Evolutionary conservation across 2,113 vertebrate species (phyloP).

Genomic region (Chaetodon auriga): DNA sequence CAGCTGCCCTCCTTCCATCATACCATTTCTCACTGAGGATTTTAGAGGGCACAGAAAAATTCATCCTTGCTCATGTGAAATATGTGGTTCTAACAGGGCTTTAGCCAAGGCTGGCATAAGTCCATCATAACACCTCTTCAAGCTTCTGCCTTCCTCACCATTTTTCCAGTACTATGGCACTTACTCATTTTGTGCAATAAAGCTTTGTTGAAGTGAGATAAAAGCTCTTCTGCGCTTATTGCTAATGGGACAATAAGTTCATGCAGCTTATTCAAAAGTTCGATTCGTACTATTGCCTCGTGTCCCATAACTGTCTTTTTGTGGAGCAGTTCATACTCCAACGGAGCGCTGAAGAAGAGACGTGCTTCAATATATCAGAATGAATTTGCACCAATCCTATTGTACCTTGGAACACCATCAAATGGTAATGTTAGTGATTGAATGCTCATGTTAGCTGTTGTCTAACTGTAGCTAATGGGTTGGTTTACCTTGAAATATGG

Average conservation of each 20-base stretch:
- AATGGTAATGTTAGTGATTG: too few relatives aligned
- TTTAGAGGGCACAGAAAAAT: neutral
- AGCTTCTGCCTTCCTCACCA: neutral
- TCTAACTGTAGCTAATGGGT: too few relatives aligned
- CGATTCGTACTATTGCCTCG: neutral
- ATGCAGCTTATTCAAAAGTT: neutral
- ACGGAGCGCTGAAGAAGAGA: neutral
- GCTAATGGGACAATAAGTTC: neutral
- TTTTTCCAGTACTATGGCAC: neutral
- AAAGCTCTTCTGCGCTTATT: neutral
- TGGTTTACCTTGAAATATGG: too few relatives aligned
- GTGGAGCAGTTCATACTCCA: neutral
- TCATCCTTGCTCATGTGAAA: neutral
- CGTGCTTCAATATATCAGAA: too few relatives aligned
- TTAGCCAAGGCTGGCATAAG: neutral
- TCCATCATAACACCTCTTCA: neutral
- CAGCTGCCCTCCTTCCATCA: constrained; percentile 2
- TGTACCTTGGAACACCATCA: too few relatives aligned
- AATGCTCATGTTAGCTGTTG: too few relatives aligned
- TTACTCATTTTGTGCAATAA: neutral
- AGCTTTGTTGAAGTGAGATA: neutral
- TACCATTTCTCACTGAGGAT: neutral
- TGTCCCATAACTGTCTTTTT: neutral
- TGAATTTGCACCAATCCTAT: too few relatives aligned
- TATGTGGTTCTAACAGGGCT: neutral